Evolutionary conservation across 2,888 invertebrate species (phyloP).

Genomic region (Colostygia pectinataria): DNA sequence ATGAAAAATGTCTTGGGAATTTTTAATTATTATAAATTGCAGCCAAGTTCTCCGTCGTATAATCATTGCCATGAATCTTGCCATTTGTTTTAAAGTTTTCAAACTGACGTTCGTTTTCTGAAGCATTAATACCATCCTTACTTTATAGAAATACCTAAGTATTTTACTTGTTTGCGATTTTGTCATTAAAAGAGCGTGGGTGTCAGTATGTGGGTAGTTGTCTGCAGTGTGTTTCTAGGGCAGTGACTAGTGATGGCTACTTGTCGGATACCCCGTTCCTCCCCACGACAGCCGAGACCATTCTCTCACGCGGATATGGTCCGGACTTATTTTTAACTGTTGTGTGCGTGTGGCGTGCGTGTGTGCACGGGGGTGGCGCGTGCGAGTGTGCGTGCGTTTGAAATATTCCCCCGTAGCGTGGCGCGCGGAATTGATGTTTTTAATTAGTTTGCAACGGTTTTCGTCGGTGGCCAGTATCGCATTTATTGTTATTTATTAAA

Average conservation of each 20-base stretch:
- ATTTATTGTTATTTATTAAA: conserved; percentile 64
- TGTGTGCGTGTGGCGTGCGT: conserved; percentile 62
- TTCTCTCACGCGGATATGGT: conserved; percentile 76
- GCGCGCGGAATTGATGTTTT: conserved; percentile 80
- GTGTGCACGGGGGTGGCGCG: conserved; percentile 53
- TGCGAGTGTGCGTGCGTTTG: conserved; percentile 72
- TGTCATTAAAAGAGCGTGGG: no score
- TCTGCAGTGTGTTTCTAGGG: conserved; percentile 16
- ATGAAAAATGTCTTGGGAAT: conserved; percentile 22
- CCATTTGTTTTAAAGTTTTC: conserved; percentile 3
- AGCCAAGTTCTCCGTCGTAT: conserved; percentile 6
- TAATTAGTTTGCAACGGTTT: conserved; percentile 81
- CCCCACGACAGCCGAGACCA: conserved; percentile 48
- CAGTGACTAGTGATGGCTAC: conserved; percentile 18
- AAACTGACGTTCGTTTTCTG: neutral
- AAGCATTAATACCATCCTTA: no score
- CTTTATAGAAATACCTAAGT: no score
- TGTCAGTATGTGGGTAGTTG: neutral
- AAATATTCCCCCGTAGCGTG: conserved; percentile 74
- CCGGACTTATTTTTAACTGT: conserved; percentile 76
- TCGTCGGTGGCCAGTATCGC: conserved; percentile 69
- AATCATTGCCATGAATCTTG: conserved; percentile 18
- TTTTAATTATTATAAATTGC: conserved; percentile 25
- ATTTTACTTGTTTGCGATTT: no score
- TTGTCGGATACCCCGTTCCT: conserved; percentile 48